These are phyloP conservation scores for Hiodon tergisus DNA, from an alignment of 2,113 vertebrate genomes.

Conservation along the genomic window DNA sequence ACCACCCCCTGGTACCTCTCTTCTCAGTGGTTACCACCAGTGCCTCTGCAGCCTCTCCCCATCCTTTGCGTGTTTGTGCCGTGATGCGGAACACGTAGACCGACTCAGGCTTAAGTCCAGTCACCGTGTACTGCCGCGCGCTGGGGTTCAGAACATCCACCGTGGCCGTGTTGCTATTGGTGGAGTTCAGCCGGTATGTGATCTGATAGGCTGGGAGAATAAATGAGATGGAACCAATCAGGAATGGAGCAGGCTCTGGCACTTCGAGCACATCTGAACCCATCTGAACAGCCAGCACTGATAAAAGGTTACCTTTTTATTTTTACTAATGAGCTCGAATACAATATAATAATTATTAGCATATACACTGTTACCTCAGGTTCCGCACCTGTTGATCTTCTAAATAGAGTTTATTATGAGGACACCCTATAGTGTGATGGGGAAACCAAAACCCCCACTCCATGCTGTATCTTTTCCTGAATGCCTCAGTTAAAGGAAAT, in stretches of 20 bases:
- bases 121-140: constrained; percentile 81
- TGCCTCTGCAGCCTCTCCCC: constrained; percentile 88
- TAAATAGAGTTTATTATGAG: no score
- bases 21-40: constrained; percentile 95
- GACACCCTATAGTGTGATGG: no score
- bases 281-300: not conserved
- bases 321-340: no score
- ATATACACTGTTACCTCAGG: no score
- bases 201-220: constrained; percentile 82
- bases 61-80: constrained; percentile 93
- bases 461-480: no score
- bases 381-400: no score
- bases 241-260: no score
- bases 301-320: not conserved
- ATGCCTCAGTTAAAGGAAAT: no score
- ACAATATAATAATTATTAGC: no score
- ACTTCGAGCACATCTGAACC: no score
- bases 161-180: constrained; percentile 60
- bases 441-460: no score
- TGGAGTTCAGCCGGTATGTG: constrained; percentile 81
- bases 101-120: constrained; percentile 76
- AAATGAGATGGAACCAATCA: no score
- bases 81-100: constrained; percentile 88
- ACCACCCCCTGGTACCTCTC: constrained; percentile 66
- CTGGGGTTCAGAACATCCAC: constrained; percentile 84